A percentile compares a stretch with the other conserved stretches of the same genome.
Evolutionary conservation across 2,797 vertebrate species (phyloP).

Genomic region (Tenualosa ilisha): DNA sequence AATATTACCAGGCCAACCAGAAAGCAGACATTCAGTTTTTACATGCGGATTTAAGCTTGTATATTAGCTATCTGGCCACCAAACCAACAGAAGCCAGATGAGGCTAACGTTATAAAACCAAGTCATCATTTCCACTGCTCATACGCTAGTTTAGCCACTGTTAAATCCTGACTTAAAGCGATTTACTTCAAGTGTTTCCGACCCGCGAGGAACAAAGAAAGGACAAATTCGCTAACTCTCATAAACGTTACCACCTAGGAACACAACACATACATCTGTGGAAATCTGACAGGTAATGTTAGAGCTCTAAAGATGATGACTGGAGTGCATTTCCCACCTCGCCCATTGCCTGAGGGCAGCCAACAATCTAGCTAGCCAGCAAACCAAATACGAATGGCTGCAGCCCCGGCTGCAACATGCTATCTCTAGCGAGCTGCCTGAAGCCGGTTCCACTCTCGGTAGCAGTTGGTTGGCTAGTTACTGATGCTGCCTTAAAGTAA

Average conservation of each 20-base stretch:
- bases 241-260: not conserved
- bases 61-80: not conserved
- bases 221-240: not conserved
- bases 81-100: not conserved
- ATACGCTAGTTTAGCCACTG: not conserved
- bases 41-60: not conserved
- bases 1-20: not conserved
- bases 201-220: not conserved
- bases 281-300: not conserved
- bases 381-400: slow-evolving; percentile 1
- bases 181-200: not conserved
- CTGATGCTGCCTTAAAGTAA: not conserved
- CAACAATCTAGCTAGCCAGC: slow-evolving; percentile 11
- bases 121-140: slow-evolving; percentile 5
- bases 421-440: not conserved
- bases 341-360: slow-evolving; percentile 9
- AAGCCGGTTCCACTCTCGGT: slow-evolving; percentile 9
- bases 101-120: not conserved
- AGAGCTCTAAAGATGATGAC: not conserved
- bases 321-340: slow-evolving; percentile 3
- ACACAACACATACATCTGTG: not conserved
- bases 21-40: not conserved
- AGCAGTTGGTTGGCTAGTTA: not conserved
- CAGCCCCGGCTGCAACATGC: not conserved
- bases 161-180: not conserved